Evolutionary conservation across 2,113 vertebrate species (phyloP).

Genomic region (Geococcyx californianus): DNA sequence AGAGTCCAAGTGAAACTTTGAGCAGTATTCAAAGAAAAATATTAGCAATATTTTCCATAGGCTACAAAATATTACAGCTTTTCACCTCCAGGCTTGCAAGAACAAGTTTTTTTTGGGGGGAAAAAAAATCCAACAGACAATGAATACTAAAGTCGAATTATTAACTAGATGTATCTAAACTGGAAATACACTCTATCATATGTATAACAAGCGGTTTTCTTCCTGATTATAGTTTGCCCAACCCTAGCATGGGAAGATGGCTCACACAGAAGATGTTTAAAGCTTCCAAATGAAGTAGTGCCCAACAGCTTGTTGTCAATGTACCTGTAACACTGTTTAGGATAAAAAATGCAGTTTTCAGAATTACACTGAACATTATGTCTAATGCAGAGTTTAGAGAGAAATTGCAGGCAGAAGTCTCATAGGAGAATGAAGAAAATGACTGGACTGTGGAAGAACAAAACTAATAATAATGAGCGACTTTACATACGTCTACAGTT

Average conservation of each 20-base stretch:
- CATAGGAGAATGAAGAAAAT: not conserved
- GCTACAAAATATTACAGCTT: not conserved
- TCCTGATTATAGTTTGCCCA: not conserved
- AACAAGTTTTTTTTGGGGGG: not conserved
- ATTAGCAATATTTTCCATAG: not conserved
- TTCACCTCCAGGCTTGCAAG: not conserved
- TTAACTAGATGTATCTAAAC: not conserved
- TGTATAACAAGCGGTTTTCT: not conserved
- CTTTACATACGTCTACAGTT: not conserved
- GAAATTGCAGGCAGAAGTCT: not conserved
- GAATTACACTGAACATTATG: not conserved
- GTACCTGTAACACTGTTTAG: not conserved
- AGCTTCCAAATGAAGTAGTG: not conserved
- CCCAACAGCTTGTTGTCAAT: not conserved
- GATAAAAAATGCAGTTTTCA: not conserved
- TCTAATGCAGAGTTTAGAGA: not conserved
- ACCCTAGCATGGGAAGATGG: not conserved
- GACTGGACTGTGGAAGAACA: not conserved
- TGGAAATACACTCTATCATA: not conserved
- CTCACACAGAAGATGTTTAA: not conserved
- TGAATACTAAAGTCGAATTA: not conserved
- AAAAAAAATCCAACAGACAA: not conserved
- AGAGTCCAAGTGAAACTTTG: not conserved
- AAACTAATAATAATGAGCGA: not conserved
- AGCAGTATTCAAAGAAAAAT: not conserved